phyloP scores from a whole-genome alignment of 92 coral and sea anemone species.

The Siderastrea siderea region DNA sequence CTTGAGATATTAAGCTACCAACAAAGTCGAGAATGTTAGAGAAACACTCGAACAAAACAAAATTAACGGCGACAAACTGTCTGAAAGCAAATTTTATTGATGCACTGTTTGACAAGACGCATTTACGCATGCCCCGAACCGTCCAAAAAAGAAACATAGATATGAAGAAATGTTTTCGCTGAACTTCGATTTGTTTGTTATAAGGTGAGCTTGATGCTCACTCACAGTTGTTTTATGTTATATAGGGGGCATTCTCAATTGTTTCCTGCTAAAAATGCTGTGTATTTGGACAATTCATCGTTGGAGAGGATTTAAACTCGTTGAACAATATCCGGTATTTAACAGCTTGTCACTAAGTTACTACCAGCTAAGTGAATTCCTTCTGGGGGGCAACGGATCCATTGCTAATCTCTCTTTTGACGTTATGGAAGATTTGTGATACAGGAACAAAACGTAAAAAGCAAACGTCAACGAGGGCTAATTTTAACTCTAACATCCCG shows the following conservation, averaged over 20 bases:
- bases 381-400: constrained; percentile 24
- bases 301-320: constrained; percentile 35
- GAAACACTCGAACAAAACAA: constrained; percentile 13
- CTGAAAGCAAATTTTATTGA: constrained; percentile 3
- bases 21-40: background rate
- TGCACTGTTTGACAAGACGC: background rate
- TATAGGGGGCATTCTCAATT: constrained; percentile 20
- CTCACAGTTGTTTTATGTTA: constrained; percentile 22
- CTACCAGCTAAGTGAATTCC: constrained; percentile 1
- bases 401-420: constrained; percentile 15
- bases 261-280: constrained; percentile 44
- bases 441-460: background rate
- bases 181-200: constrained; percentile 12
- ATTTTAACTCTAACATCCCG: constrained; percentile 1
- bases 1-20: background rate
- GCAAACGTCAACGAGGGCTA: background rate
- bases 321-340: constrained; percentile 59
- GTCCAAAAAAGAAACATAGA: background rate
- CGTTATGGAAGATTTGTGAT: constrained; percentile 11
- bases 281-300: constrained; percentile 52
- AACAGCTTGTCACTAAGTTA: constrained; percentile 15
- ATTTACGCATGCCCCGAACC: background rate
- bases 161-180: background rate
- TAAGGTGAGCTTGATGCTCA: background rate
- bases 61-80: constrained; percentile 25